Evolutionary conservation across 2,113 vertebrate species (phyloP).

Genomic region (Leuciscus idus): DNA sequence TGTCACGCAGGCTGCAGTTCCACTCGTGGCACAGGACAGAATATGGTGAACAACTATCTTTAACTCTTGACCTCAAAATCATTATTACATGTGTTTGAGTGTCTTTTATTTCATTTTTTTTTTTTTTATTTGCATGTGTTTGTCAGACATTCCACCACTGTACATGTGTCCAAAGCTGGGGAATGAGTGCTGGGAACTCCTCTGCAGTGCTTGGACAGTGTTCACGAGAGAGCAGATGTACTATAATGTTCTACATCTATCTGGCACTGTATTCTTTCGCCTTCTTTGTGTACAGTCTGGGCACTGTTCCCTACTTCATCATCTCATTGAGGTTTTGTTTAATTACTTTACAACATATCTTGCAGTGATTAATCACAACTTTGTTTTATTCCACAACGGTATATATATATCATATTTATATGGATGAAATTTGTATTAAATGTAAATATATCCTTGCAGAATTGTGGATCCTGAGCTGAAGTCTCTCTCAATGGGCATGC

Average conservation of each 20-base stretch:
- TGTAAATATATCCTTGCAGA: constrained; percentile 17
- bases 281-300: constrained; percentile 77
- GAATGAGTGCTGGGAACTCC: constrained; percentile 63
- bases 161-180: constrained; percentile 70
- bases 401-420: too few species aligned
- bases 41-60: constrained; percentile 73
- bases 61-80: background rate
- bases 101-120: background rate
- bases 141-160: constrained; percentile 74
- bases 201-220: constrained; percentile 78
- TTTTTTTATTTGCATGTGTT: background rate
- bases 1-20: constrained; percentile 87
- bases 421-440: background rate
- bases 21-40: constrained; percentile 79
- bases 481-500: constrained; percentile 49
- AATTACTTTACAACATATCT: background rate
- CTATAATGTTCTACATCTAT: constrained; percentile 76
- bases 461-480: constrained; percentile 52
- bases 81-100: background rate
- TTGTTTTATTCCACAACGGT: too few species aligned
- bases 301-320: constrained; percentile 82
- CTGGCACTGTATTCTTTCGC: constrained; percentile 69
- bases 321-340: constrained; percentile 78
- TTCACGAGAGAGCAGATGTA: constrained; percentile 65
- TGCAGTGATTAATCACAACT: too few species aligned